These are phyloP conservation scores for Elanoides forficatus DNA, from an alignment of 2,113 vertebrate genomes.

Conservation along the genomic window DNA sequence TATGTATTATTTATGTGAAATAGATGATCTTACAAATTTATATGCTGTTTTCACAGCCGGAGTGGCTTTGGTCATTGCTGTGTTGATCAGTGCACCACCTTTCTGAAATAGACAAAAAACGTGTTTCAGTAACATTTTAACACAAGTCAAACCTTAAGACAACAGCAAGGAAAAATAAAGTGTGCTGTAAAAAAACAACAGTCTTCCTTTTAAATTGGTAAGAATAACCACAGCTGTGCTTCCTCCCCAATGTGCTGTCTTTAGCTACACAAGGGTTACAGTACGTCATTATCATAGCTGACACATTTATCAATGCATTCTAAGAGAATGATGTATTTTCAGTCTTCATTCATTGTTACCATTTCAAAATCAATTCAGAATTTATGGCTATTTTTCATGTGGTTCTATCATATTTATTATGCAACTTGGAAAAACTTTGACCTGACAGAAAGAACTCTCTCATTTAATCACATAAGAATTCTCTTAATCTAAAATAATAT, in stretches of 20 bases:
- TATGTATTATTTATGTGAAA: background rate
- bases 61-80: slow-evolving; percentile 90
- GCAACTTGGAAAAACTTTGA: background rate
- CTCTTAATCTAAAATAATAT: background rate
- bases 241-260: slow-evolving; percentile 37
- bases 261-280: slow-evolving; percentile 50
- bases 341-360: background rate
- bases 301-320: slow-evolving; percentile 63
- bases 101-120: slow-evolving; percentile 75
- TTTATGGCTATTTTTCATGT: background rate
- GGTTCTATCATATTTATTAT: background rate
- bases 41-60: slow-evolving; percentile 81
- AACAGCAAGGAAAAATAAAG: background rate
- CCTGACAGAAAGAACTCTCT: background rate
- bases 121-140: background rate
- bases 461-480: slow-evolving; percentile 11
- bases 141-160: background rate
- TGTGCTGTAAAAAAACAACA: background rate
- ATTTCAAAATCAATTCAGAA: slow-evolving; percentile 19
- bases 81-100: slow-evolving; percentile 89
- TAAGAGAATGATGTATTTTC: slow-evolving; percentile 44
- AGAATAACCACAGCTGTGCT: slow-evolving; percentile 49
- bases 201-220: background rate
- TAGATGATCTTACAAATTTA: slow-evolving; percentile 78
- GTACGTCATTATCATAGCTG: slow-evolving; percentile 34